Evolutionary conservation across 2,888 invertebrate genomes (phyloP).

Genomic region (Luperina testacea): DNA sequence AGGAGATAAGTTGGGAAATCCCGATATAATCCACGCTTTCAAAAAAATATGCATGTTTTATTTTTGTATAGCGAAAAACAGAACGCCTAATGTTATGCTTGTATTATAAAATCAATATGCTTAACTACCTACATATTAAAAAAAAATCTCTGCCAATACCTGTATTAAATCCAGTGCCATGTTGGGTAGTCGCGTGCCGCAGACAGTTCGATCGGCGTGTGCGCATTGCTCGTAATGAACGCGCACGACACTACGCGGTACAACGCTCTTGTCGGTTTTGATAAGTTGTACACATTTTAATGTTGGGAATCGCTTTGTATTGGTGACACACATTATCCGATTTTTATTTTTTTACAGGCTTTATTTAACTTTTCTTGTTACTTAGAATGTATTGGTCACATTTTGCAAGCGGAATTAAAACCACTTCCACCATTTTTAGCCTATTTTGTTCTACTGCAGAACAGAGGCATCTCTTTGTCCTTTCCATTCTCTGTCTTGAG

Average conservation of each 20-base stretch:
- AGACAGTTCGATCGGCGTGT: slow-evolving; percentile 68
- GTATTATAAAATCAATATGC: neutral
- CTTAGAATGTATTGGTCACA: no score
- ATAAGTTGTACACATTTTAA: slow-evolving; percentile 34
- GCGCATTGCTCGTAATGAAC: slow-evolving; percentile 65
- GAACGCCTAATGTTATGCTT: neutral
- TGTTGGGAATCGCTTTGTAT: neutral
- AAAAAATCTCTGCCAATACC: slow-evolving; percentile 17
- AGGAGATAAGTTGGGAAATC: no score
- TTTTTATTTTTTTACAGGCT: no score
- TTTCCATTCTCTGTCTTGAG: no score
- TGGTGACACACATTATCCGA: neutral
- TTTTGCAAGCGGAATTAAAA: no score
- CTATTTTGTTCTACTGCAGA: no score
- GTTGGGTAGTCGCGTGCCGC: slow-evolving; percentile 62
- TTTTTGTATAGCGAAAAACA: neutral
- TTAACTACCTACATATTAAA: neutral
- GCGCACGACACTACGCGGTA: slow-evolving; percentile 35
- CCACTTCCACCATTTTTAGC: no score
- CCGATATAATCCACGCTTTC: neutral
- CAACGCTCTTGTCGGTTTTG: slow-evolving; percentile 47
- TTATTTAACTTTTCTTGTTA: no score
- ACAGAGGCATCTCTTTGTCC: no score
- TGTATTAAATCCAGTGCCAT: slow-evolving; percentile 25
- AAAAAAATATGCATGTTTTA: neutral